Conservation (phyloP, 92 coral and sea anemone genomes). For the Meandrina meandrites region DNA sequence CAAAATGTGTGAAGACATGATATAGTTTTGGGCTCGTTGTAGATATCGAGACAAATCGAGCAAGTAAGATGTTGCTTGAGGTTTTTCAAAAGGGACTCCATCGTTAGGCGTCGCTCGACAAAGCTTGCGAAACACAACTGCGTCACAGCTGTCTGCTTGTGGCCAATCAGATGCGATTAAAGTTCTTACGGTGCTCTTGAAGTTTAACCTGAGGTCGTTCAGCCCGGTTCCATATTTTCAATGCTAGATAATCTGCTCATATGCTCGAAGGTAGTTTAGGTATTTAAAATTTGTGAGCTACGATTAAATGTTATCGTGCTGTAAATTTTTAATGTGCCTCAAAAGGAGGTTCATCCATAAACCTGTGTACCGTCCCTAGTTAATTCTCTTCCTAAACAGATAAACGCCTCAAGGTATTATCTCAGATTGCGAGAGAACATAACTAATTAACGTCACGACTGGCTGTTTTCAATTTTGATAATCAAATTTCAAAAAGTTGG, state of each 20-base stretch:
- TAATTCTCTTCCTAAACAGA: too few species aligned
- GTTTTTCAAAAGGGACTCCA: conserved; percentile 29
- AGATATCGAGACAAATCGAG: conserved; percentile 45
- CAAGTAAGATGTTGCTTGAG: conserved; percentile 26
- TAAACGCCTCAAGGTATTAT: too few species aligned
- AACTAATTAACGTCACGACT: too few species aligned
- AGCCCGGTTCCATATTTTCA: not conserved
- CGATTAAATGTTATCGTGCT: not conserved
- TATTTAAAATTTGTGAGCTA: not conserved
- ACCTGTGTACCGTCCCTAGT: too few species aligned
- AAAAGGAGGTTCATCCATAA: too few species aligned
- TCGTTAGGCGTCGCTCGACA: not conserved
- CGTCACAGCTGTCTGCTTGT: not conserved
- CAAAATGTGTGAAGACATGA: conserved; percentile 55
- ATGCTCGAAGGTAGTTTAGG: too few species aligned
- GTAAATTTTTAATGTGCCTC: too few species aligned
- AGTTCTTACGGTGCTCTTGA: not conserved
- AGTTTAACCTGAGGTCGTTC: not conserved
- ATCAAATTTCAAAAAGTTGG: too few species aligned
- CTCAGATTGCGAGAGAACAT: too few species aligned
- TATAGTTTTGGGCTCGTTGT: conserved; percentile 36
- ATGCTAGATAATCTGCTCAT: not conserved
- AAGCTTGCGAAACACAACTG: not conserved
- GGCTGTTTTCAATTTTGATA: too few species aligned
- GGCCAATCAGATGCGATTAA: not conserved